These are phyloP conservation scores for Engystomops pustulosus DNA, from an alignment of 2,113 vertebrate species.

Conservation along the genomic window DNA sequence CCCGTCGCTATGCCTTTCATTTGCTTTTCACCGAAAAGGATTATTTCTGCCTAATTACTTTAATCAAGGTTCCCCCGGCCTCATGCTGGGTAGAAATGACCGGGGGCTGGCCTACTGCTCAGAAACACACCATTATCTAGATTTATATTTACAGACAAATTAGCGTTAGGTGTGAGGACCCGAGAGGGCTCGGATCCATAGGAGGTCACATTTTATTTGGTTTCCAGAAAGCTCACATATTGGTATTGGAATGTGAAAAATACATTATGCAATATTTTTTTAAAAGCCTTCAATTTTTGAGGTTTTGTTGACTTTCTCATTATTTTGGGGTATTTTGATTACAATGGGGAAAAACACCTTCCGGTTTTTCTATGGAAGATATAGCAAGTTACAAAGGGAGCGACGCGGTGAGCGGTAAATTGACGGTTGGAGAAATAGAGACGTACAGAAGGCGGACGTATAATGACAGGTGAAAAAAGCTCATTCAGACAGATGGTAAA, in stretches of 20 bases:
- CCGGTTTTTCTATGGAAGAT: background rate
- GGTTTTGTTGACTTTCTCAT: background rate
- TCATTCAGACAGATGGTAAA: slow-evolving; percentile 38
- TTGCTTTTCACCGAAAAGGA: slow-evolving; percentile 55
- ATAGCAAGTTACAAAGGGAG: background rate
- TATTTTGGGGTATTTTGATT: background rate
- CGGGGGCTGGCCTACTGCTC: slow-evolving; percentile 50
- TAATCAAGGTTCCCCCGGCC: slow-evolving; percentile 52
- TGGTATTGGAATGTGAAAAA: background rate
- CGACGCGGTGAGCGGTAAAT: background rate
- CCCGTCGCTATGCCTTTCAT: slow-evolving; percentile 33
- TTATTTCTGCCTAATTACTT: slow-evolving; percentile 60
- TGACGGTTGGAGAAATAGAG: slow-evolving; percentile 25
- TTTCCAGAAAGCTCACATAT: background rate
- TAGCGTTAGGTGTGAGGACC: slow-evolving; percentile 26
- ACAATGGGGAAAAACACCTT: background rate
- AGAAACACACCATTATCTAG: slow-evolving; percentile 56
- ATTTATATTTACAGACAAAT: slow-evolving; percentile 55
- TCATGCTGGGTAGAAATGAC: slow-evolving; percentile 48
- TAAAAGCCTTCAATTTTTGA: background rate
- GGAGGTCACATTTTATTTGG: background rate
- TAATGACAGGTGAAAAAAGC: background rate
- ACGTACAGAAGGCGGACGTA: slow-evolving; percentile 23
- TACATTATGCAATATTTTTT: background rate
- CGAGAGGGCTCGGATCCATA: background rate